phyloP scores from a whole-genome alignment of 2,113 vertebrate genomes.

The Riparia riparia region DNA sequence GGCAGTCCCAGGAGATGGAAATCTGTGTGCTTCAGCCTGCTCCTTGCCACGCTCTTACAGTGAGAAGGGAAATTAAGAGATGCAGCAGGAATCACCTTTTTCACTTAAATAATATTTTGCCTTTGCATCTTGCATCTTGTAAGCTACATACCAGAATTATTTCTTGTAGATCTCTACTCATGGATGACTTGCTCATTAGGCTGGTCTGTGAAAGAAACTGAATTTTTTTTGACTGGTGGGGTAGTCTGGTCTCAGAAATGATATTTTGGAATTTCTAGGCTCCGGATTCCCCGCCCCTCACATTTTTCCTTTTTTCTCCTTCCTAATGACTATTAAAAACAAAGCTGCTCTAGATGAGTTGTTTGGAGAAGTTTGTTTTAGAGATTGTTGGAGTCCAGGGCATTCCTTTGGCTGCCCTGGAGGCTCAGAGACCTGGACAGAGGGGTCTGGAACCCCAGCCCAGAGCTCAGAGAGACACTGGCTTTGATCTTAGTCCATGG shows the following conservation, averaged over 20 bases:
- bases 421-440: no score
- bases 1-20: background rate
- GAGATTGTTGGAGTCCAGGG: no score
- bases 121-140: background rate
- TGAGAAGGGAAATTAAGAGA: background rate
- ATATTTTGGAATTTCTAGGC: background rate
- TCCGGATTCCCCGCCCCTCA: background rate
- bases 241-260: background rate
- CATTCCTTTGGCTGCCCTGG: no score
- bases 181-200: background rate
- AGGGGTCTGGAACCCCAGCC: no score
- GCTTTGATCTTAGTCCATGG: no score
- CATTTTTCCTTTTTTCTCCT: rapidly evolving
- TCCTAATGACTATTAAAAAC: background rate
- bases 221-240: background rate
- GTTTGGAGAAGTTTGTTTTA: background rate
- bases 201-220: background rate
- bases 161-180: background rate
- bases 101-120: background rate
- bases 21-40: background rate
- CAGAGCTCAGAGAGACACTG: no score
- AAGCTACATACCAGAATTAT: background rate
- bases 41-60: background rate
- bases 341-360: background rate
- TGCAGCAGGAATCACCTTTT: background rate